A percentile compares a stretch with the other conserved stretches of the same genome.
Conservation (phyloP, 2,797 vertebrate species). For the Staurois parvus region DNA sequence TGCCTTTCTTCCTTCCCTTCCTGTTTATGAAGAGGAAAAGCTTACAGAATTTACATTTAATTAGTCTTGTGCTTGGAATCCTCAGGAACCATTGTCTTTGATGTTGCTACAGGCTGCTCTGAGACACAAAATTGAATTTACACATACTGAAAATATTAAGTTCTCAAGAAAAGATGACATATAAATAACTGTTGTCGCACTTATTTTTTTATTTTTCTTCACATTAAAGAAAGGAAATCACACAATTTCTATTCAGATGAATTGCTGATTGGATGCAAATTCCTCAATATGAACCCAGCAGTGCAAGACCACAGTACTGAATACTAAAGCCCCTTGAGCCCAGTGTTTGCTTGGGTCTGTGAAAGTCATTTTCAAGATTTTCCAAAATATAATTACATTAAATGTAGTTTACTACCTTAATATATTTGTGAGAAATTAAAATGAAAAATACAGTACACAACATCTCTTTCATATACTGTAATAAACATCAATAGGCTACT, state of each 20-base stretch:
- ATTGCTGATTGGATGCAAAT: background rate
- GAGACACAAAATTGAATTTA: background rate
- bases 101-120: background rate
- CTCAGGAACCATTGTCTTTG: background rate
- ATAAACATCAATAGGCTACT: too few relatives aligned
- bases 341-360: too few relatives aligned
- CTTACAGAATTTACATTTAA: background rate
- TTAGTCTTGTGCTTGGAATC: background rate
- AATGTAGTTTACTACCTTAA: background rate
- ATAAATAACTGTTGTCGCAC: background rate
- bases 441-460: background rate
- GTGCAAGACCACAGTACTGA: background rate
- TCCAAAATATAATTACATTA: background rate
- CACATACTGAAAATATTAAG: background rate
- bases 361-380: too few relatives aligned
- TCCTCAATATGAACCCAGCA: background rate
- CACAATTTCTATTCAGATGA: background rate
- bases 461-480: background rate
- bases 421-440: too few relatives aligned
- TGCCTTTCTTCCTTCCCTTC: background rate
- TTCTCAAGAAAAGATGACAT: background rate
- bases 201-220: background rate
- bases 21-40: background rate
- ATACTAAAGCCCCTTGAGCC: background rate
- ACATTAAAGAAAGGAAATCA: background rate